These are phyloP conservation scores for Rhabdornis inornatus DNA, from an alignment of 2,113 vertebrate genomes.

Conservation along the genomic window DNA sequence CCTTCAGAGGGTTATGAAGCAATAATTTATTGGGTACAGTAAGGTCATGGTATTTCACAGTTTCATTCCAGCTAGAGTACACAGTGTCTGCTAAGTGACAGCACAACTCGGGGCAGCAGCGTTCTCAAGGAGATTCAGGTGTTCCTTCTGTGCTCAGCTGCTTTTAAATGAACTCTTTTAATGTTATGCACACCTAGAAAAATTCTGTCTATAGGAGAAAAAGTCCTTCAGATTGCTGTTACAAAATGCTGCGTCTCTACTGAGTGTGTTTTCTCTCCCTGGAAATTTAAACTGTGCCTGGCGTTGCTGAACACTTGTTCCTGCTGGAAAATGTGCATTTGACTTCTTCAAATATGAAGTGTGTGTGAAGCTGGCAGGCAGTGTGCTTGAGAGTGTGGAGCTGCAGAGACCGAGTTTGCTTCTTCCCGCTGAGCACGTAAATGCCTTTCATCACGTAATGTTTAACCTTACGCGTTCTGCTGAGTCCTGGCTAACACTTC, in stretches of 20 bases:
- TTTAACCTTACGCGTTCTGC: constrained; percentile 58
- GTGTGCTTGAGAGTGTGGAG: not conserved
- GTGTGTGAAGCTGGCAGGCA: not conserved
- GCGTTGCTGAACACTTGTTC: not conserved
- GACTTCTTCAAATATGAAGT: not conserved
- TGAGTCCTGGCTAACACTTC: constrained; percentile 53
- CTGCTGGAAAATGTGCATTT: not conserved
- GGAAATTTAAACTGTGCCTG: constrained; percentile 9
- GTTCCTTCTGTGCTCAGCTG: not conserved
- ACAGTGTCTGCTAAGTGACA: not conserved
- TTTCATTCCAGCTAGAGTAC: constrained; percentile 15
- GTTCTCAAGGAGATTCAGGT: not conserved
- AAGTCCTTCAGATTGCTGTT: not conserved
- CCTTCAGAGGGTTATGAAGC: not conserved
- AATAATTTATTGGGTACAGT: constrained; percentile 5
- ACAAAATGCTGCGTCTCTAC: not conserved
- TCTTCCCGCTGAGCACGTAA: constrained; percentile 30
- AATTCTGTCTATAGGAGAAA: not conserved
- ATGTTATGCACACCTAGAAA: not conserved
- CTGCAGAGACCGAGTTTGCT: not conserved
- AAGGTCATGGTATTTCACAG: not conserved
- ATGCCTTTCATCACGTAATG: constrained; percentile 52
- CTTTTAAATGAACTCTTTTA: not conserved
- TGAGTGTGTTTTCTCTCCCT: not conserved
- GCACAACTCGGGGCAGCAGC: not conserved